These are phyloP conservation scores for Aeoliscus strigatus DNA, from an alignment of 2,797 vertebrate species.

Conservation along the genomic window DNA sequence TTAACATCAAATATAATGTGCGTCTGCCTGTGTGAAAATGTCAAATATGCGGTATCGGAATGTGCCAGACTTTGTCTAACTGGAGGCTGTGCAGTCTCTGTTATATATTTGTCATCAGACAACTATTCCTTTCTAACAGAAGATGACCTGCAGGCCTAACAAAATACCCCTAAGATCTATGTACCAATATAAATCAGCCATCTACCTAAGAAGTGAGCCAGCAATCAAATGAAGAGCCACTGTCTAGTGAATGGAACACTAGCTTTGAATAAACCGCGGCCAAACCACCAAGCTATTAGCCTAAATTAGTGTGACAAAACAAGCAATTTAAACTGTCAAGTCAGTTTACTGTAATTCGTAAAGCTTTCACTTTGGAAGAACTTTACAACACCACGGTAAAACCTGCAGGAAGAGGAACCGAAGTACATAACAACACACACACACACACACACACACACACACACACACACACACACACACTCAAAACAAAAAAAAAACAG, in stretches of 20 bases:
- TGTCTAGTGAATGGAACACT: slow-evolving; percentile 2
- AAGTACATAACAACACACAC: no score
- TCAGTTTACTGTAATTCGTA: slow-evolving; percentile 3
- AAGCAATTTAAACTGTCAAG: slow-evolving; percentile 20
- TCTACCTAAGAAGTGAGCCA: slow-evolving; percentile 6
- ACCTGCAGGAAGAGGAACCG: slow-evolving; percentile 9
- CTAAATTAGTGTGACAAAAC: slow-evolving; percentile 19
- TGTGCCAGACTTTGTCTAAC: no score
- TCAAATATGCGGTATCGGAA: slow-evolving; percentile 50
- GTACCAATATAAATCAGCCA: slow-evolving; percentile 3
- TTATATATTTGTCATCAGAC: neutral
- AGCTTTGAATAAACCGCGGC: slow-evolving; percentile 7
- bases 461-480: no score
- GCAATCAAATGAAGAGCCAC: neutral
- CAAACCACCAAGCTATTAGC: slow-evolving; percentile 15
- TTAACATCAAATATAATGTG: slow-evolving; percentile 39
- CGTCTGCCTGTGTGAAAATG: slow-evolving; percentile 39
- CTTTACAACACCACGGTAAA: slow-evolving; percentile 2
- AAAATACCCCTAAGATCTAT: slow-evolving; percentile 1
- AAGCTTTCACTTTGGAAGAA: neutral
- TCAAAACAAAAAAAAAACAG: no score
- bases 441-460: no score
- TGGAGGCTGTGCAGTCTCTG: no score
- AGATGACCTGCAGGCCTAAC: slow-evolving; percentile 34
- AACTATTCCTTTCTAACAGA: slow-evolving; percentile 17